Evolutionary conservation across 2,888 invertebrate species (phyloP), one percentile per base, ranked within the genome.

Genomic region (Choreutis nemorana): DNA sequence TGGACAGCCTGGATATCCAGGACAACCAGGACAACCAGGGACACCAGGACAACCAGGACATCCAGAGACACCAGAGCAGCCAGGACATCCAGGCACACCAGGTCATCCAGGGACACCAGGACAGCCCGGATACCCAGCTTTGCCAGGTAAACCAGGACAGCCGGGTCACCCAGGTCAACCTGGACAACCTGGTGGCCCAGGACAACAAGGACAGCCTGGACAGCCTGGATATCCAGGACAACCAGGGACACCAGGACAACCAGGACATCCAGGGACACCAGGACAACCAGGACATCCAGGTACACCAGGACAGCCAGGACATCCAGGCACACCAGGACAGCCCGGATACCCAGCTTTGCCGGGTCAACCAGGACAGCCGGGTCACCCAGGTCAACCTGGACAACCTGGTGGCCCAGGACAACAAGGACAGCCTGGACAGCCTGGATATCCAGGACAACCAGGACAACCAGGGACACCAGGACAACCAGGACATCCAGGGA

Each of bases 121-220:
- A 18, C 30, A 36, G 14, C 47, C 55, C 1, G 50, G 49, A 8
- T 26, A 32, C 1, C 45, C 45, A 16, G 40, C 44, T 3, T 8
- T 14, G 2, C 36, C 36, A 0, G 36, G 36, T 2, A 10, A 28
- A 4, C 31, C 34, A 2, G 47, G 41, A 2, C 10, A 44, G 2
- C 45, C 48, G 1, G 44, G 45, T 0, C 44, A 45, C 9, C 5
- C 14, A 6, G 21, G 25, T 22, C 10, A 22, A 9, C 22, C 22
- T 1, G 13, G 24, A 4, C 4, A 55, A 32, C 22, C 77, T 73
- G 23, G 55, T 37, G 8, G 61, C 54, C 14, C 68, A 64, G 2
- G 34, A 9, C 20, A 39, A 37, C 38, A 39, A 21, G 41, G 41
- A 9, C 12, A 34, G 11, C 36, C 47, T 12, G 50, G 48, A 5